These are phyloP conservation scores for Tinea semifulvella DNA, from an alignment of 2,888 invertebrate species.

Conservation along the genomic window DNA sequence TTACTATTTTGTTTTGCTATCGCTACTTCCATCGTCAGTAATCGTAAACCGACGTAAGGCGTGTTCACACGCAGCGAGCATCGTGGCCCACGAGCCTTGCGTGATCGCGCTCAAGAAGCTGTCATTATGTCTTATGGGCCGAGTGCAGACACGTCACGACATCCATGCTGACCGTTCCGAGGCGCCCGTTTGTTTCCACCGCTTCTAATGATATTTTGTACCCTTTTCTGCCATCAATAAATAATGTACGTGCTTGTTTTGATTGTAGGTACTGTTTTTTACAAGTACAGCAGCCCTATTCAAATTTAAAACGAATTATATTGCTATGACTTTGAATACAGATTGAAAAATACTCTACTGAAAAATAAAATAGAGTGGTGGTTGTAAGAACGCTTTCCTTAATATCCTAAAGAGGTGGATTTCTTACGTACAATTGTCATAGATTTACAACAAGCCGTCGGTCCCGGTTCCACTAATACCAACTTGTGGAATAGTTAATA, in stretches of 20 bases:
- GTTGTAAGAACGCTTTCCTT: too few species aligned
- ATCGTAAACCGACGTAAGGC: slow-evolving; percentile 26
- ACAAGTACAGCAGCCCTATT: too few species aligned
- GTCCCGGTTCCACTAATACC: too few species aligned
- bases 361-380: too few species aligned
- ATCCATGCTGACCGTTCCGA: slow-evolving; percentile 12
- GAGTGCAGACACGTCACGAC: slow-evolving; percentile 19
- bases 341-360: too few species aligned
- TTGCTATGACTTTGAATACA: too few species aligned
- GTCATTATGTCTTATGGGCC: slow-evolving; percentile 30
- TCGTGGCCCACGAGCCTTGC: slow-evolving; percentile 31
- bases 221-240: slow-evolving; percentile 5
- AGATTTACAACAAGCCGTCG: too few species aligned
- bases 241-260: background rate
- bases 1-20: background rate
- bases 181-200: slow-evolving; percentile 13
- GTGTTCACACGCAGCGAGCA: slow-evolving; percentile 32
- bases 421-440: too few species aligned
- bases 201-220: slow-evolving; percentile 11
- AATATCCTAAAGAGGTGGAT: too few species aligned
- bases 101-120: slow-evolving; percentile 36
- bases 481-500: too few species aligned
- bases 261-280: too few species aligned
- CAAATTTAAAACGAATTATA: too few species aligned
- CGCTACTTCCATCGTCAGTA: slow-evolving; percentile 12